Percentiles rank a stretch among this genome's conserved stretches.
phyloP scores from a whole-genome alignment of 2,113 vertebrate genomes.

The Neotragus pygmaeus region DNA sequence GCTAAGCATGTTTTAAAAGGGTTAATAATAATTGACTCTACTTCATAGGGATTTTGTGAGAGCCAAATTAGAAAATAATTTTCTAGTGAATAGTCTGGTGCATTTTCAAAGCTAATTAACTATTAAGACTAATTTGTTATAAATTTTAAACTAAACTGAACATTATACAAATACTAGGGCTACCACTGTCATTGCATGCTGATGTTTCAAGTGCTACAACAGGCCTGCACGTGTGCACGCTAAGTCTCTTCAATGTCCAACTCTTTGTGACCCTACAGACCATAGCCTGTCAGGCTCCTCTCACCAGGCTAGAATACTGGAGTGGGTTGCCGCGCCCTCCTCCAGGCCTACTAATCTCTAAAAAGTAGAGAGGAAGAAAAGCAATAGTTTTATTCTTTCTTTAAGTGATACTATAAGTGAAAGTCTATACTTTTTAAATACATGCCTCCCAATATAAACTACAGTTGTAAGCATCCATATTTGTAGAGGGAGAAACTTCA shows the following conservation, averaged over 20 bases:
- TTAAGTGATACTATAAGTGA: not conserved
- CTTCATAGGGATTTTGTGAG: not conserved
- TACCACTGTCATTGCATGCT: not conserved
- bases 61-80: not conserved
- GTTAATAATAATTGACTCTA: not conserved
- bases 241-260: accelerated
- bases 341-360: not conserved
- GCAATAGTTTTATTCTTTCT: not conserved
- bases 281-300: not conserved
- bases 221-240: accelerated
- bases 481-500: not conserved
- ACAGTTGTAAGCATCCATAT: not conserved
- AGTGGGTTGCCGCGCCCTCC: not conserved
- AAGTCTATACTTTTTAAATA: not conserved
- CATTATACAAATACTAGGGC: not conserved
- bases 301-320: not conserved
- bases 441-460: not conserved
- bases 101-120: not conserved
- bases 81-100: not conserved
- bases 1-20: not conserved
- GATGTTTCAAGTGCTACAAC: not conserved
- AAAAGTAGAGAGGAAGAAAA: not conserved
- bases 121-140: not conserved
- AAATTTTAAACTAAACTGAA: not conserved
- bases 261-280: not conserved